A percentile compares a stretch with the other conserved stretches of the same genome.
Evolutionary conservation across 2,888 invertebrate genomes (phyloP).

Genomic region (Laothoe populi): DNA sequence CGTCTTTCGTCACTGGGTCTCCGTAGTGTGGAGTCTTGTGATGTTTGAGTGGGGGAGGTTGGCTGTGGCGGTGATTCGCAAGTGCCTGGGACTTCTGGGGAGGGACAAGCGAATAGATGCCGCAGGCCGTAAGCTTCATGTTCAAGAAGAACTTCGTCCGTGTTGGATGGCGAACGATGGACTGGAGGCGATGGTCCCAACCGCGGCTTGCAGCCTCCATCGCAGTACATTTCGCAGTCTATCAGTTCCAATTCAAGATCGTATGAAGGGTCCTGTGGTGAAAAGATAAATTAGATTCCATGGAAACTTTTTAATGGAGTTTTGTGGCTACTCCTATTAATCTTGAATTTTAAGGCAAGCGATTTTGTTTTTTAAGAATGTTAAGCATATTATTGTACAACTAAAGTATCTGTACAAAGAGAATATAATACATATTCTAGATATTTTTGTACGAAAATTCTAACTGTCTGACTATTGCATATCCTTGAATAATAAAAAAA

Average conservation of each 20-base stretch:
- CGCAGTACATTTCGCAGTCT: slow-evolving; percentile 73
- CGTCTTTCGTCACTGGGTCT: slow-evolving; percentile 84
- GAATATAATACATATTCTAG: no score
- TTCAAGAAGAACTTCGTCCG: slow-evolving; percentile 60
- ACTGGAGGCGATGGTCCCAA: slow-evolving; percentile 68
- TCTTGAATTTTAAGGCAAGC: no score
- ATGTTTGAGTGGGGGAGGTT: slow-evolving; percentile 92
- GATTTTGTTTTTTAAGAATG: no score
- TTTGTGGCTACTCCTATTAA: no score
- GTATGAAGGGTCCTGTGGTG: slow-evolving; percentile 61
- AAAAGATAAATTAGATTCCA: background rate
- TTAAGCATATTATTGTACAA: no score
- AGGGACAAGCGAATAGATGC: slow-evolving; percentile 58
- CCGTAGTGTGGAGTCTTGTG: slow-evolving; percentile 89
- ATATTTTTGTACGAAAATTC: no score
- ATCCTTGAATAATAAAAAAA: no score
- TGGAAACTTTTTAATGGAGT: background rate
- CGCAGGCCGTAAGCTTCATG: slow-evolving; percentile 64
- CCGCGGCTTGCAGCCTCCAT: slow-evolving; percentile 70
- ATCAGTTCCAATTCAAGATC: slow-evolving; percentile 72
- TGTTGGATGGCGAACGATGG: slow-evolving; percentile 56
- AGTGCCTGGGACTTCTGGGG: slow-evolving; percentile 58
- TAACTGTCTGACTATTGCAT: no score
- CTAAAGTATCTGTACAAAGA: no score
- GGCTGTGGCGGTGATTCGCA: slow-evolving; percentile 90